Evolutionary conservation across 1,140 invertebrate species (phyloP).

Genomic region (Lycorma delicatula): DNA sequence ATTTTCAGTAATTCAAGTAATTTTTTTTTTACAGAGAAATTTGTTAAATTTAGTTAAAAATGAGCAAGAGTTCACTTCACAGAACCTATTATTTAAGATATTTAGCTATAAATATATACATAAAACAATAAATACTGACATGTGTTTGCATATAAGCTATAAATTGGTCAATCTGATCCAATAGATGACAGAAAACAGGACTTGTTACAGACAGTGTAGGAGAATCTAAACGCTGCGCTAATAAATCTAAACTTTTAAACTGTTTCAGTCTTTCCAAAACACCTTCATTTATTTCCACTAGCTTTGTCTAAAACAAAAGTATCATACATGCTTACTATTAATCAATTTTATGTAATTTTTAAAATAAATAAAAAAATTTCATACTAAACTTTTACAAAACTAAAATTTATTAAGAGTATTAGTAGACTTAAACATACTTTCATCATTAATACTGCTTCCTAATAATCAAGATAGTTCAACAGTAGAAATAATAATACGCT

Average conservation of each 20-base stretch:
- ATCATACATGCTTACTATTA: no score
- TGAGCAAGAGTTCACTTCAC: neutral
- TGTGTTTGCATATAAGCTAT: slow-evolving; percentile 76
- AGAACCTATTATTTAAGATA: neutral
- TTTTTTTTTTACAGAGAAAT: no score
- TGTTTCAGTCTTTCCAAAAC: slow-evolving; percentile 73
- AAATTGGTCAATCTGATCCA: slow-evolving; percentile 80
- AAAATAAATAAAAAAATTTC: no score
- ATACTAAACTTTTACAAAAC: no score
- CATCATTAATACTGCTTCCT: no score
- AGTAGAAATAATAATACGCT: no score
- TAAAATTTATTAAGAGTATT: no score
- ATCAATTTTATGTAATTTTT: no score
- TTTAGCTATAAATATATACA: neutral
- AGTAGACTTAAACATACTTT: no score
- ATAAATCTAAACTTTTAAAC: slow-evolving; percentile 75
- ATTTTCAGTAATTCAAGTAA: slow-evolving; percentile 7
- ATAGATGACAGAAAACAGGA: slow-evolving; percentile 69
- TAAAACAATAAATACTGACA: slow-evolving; percentile 47
- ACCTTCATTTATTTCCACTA: slow-evolving; percentile 67
- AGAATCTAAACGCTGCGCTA: slow-evolving; percentile 69
- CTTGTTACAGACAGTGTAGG: slow-evolving; percentile 71
- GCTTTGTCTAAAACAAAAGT: slow-evolving; percentile 47
- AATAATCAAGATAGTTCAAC: no score
- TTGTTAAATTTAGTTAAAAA: slow-evolving; percentile 10